Evolutionary conservation across 2,888 invertebrate genomes (phyloP).

Genomic region (Ectobius pallidus): DNA sequence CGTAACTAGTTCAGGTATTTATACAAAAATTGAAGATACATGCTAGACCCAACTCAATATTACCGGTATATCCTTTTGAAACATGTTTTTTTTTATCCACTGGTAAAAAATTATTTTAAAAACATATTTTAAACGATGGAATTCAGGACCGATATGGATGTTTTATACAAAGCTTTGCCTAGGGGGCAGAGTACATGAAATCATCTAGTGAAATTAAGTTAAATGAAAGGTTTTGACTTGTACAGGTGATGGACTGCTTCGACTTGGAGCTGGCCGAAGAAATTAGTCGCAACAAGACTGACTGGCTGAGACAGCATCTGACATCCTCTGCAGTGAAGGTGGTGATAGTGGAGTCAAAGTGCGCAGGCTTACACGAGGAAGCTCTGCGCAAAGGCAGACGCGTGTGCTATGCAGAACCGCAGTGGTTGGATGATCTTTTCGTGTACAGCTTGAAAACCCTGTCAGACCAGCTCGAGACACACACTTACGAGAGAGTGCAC

Average conservation of each 20-base stretch:
- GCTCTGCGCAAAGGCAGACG: slow-evolving; percentile 28
- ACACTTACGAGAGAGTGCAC: slow-evolving; percentile 33
- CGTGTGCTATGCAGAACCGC: slow-evolving; percentile 39
- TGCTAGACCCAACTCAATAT: too few species aligned
- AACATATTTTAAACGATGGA: too few species aligned
- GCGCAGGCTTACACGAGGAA: slow-evolving; percentile 40
- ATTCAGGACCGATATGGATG: not conserved
- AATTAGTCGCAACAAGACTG: slow-evolving; percentile 43
- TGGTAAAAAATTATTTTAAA: too few species aligned
- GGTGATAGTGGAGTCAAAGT: slow-evolving; percentile 45
- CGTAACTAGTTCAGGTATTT: too few species aligned
- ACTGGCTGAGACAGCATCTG: slow-evolving; percentile 45
- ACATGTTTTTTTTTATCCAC: too few species aligned
- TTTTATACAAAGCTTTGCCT: too few species aligned
- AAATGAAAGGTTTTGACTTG: not conserved
- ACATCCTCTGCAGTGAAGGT: slow-evolving; percentile 43
- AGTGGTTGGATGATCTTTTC: slow-evolving; percentile 41
- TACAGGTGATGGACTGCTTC: slow-evolving; percentile 48
- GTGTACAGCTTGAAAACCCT: slow-evolving; percentile 36
- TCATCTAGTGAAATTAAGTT: not conserved
- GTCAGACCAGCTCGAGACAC: slow-evolving; percentile 31
- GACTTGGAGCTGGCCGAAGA: slow-evolving; percentile 44
- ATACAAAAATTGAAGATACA: too few species aligned
- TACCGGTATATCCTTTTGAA: too few species aligned
- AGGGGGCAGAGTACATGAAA: too few species aligned